Conservation (phyloP, 2,113 vertebrate genomes). For the Erythrolamprus reginae region DNA sequence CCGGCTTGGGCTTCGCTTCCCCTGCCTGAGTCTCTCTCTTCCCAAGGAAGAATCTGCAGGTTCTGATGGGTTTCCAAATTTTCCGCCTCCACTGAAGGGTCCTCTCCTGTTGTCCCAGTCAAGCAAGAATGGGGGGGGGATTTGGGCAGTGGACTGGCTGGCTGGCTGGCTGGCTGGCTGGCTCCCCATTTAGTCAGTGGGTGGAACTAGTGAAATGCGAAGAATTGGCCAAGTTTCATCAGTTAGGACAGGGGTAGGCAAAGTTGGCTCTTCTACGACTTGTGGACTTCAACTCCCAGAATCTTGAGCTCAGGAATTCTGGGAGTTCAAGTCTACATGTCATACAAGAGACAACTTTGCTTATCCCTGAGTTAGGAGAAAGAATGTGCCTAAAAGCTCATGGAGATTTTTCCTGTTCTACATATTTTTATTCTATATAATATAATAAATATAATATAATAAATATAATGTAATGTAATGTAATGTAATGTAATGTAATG, state of each 20-base stretch:
- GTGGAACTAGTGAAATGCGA: neutral
- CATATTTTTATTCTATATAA: neutral
- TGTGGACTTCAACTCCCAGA: too few species aligned
- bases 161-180: neutral
- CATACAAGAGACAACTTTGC: too few species aligned
- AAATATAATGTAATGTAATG: too few species aligned
- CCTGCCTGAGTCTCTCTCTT: too few species aligned
- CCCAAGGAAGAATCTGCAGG: neutral
- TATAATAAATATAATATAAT: too few species aligned
- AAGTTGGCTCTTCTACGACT: too few species aligned
- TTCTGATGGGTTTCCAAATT: neutral
- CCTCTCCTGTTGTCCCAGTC: neutral
- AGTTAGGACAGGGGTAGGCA: too few species aligned
- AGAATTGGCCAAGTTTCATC: neutral
- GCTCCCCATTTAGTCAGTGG: neutral
- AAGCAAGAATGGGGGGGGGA: neutral
- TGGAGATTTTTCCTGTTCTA: neutral
- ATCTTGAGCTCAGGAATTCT: too few species aligned
- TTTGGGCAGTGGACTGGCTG: neutral
- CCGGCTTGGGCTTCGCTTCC: neutral
- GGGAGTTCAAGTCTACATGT: too few species aligned
- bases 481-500: too few species aligned
- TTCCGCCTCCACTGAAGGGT: neutral
- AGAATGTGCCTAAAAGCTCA: neutral
- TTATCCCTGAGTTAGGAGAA: neutral